These are phyloP conservation scores for Harpagoxenus sublaevis DNA, from an alignment of 2,888 invertebrate genomes.

Conservation along the genomic window DNA sequence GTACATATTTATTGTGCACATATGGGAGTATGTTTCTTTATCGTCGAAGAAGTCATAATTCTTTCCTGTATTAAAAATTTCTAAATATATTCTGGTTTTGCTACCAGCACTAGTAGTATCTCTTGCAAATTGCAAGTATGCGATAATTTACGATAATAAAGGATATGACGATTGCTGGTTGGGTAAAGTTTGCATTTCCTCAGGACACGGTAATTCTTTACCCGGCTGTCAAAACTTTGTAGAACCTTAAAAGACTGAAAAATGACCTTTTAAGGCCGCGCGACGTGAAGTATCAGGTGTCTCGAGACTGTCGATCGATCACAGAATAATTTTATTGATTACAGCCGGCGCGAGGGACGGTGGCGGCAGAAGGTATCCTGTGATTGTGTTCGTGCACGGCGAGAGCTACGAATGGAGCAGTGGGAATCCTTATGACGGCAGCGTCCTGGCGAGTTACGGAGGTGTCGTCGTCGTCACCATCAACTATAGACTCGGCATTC, in stretches of 20 bases:
- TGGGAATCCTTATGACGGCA: constrained; percentile 99
- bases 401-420: constrained; percentile 99
- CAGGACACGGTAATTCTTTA: constrained; percentile 70
- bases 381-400: constrained; percentile 98
- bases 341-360: constrained; percentile 89
- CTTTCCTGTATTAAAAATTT: neutral
- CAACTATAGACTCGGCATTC: constrained; percentile 93
- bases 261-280: constrained; percentile 73
- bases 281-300: constrained; percentile 71
- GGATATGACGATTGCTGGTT: neutral
- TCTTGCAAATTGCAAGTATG: neutral
- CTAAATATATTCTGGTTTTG: neutral
- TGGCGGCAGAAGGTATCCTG: constrained; percentile 91
- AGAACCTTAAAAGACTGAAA: constrained; percentile 70
- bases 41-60: neutral
- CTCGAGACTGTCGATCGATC: constrained; percentile 76
- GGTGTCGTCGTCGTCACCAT: constrained; percentile 95
- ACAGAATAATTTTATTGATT: constrained; percentile 83
- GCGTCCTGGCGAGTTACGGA: constrained; percentile 97
- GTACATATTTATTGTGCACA: neutral
- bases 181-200: neutral
- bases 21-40: neutral
- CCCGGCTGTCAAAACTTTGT: constrained; percentile 74
- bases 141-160: constrained; percentile 4
- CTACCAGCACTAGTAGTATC: too few species aligned